Evolutionary conservation across 2,797 vertebrate species (phyloP), one percentile per base, ranked within the genome.

Genomic region (Micropoecilia bifurca): DNA sequence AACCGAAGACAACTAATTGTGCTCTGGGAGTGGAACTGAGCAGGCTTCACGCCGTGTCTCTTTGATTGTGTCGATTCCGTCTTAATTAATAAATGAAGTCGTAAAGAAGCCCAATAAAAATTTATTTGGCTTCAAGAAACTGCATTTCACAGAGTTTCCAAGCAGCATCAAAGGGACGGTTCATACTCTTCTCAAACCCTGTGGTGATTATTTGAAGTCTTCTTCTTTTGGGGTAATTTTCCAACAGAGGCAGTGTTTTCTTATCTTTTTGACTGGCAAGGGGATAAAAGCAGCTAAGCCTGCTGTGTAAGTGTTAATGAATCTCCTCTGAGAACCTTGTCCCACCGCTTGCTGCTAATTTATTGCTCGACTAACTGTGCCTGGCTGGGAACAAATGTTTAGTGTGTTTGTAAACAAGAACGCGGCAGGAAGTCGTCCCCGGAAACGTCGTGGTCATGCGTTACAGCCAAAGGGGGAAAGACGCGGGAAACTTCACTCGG

Each of bases 321-420:
- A 41, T 22, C 43, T 79, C 76, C 78, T 78, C 78, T 55, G 88
- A 90, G 84, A 85, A 69, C 66, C 71, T 79, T 73, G 80, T 83
- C 93, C 76, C 79, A 66, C 78, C 77, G 59, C 80, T 82, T 78
- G 55, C 86, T 81, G 83, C 85, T 90, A 89, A 91, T 93, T 93
- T 93, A 86, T 82, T 87, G 87, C 85, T 83, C 88, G 89, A 81
- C 77, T 87, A 69, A 74, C 80, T 71, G 69, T 55, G 84, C 81
- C 76, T 36, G 28, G 61, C 73, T 18, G 59, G 80, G 63, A 88
- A 85, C 61, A 84, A 90, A 78, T 85, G 83, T 84, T 81, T 74
- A 71, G 85, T 79, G 80, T 63, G 82, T 59, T 57, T 1, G 33
- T 81, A 83, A 88, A 88, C 74, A 86, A 14, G 73, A 78, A 50